Percentiles rank a stretch among this genome's conserved stretches.
Evolutionary conservation across 2,113 vertebrate genomes (phyloP).

Genomic region (Macquaria australasica): DNA sequence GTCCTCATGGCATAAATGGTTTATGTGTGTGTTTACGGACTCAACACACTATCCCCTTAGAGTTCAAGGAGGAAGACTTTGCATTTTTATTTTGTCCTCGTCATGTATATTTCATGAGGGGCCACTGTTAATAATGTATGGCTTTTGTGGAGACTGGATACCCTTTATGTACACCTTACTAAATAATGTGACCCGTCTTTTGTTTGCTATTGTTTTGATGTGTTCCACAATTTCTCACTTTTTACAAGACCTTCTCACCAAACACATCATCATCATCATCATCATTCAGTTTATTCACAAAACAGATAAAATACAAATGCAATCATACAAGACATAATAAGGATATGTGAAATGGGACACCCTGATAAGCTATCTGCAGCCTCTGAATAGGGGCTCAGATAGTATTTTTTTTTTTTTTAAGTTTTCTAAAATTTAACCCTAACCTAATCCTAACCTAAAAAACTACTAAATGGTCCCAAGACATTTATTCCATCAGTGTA

Average conservation of each 20-base stretch:
- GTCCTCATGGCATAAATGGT: not conserved
- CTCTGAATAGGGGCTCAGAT: too few species aligned
- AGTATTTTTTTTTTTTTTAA: too few species aligned
- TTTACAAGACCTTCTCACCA: not conserved
- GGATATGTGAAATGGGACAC: too few species aligned
- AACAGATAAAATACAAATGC: too few species aligned
- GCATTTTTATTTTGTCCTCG: constrained; percentile 25
- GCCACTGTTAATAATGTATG: constrained; percentile 40
- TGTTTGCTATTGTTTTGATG: constrained; percentile 1
- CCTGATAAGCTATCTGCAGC: too few species aligned
- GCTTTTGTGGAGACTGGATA: not conserved
- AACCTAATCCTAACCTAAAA: too few species aligned
- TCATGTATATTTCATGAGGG: constrained; percentile 49
- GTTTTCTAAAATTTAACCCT: too few species aligned
- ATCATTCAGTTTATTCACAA: too few species aligned
- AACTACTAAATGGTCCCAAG: too few species aligned
- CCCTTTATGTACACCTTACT: not conserved
- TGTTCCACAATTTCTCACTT: not conserved
- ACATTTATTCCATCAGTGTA: too few species aligned
- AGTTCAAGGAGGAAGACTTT: constrained; percentile 5
- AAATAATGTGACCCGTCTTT: not conserved
- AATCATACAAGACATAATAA: too few species aligned
- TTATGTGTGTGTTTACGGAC: not conserved
- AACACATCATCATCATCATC: not conserved
- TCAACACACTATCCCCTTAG: not conserved